Evolutionary conservation across 2,797 vertebrate genomes (phyloP).

Genomic region (Chaetodon trifasciatus): DNA sequence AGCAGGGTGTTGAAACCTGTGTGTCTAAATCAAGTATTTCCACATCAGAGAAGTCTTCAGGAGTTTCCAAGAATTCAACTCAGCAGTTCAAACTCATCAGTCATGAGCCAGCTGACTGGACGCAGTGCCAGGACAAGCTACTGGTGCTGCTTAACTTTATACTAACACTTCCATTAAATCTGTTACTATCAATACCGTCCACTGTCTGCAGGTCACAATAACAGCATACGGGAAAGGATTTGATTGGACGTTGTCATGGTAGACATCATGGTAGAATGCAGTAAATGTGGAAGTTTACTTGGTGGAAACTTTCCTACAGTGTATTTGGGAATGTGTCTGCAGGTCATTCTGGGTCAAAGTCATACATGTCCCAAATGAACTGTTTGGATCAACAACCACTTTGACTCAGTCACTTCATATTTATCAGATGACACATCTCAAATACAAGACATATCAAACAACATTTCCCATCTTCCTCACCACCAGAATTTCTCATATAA

Average conservation of each 20-base stretch:
- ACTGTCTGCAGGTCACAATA: not conserved
- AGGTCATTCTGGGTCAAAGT: not conserved
- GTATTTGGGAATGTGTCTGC: too few species aligned
- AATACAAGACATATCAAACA: not conserved
- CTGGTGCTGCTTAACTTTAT: not conserved
- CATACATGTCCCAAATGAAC: not conserved
- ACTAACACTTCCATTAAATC: not conserved
- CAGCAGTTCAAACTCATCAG: not conserved
- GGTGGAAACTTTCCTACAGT: too few species aligned
- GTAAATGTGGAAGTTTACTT: too few species aligned
- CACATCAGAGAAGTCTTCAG: constrained; percentile 18
- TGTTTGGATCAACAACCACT: not conserved
- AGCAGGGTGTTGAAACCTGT: constrained; percentile 19
- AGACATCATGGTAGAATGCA: too few species aligned
- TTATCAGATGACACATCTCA: not conserved
- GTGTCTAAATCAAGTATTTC: constrained; percentile 19
- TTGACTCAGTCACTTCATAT: not conserved
- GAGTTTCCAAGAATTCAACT: constrained; percentile 16
- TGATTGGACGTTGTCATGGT: not conserved
- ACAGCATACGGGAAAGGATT: not conserved
- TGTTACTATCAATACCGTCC: not conserved
- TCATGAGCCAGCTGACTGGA: not conserved
- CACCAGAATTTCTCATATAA: too few species aligned
- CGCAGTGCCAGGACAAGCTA: not conserved
- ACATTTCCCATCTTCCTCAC: too few species aligned